Percentiles rank a stretch among this genome's conserved stretches.
Evolutionary conservation across 2,888 invertebrate species (phyloP).

Genomic region (Mamestra brassicae): DNA sequence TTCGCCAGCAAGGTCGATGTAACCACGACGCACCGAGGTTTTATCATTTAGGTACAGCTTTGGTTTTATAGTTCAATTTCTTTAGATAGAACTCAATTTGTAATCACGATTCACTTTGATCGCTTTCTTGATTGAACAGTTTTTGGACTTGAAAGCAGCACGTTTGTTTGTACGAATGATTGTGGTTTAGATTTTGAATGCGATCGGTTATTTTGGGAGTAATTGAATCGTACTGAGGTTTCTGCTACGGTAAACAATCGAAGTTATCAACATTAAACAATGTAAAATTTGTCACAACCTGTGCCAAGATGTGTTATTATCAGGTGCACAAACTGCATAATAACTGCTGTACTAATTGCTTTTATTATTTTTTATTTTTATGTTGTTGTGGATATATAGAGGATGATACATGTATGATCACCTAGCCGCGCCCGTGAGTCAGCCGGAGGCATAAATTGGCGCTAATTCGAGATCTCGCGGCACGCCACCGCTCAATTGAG

Average conservation of each 20-base stretch:
- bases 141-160: constrained; percentile 53
- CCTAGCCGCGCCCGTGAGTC: constrained; percentile 77
- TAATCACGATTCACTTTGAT: constrained; percentile 62
- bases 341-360: not conserved
- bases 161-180: constrained; percentile 54
- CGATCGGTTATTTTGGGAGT: constrained; percentile 48
- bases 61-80: constrained; percentile 63
- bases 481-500: constrained; percentile 87
- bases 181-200: constrained; percentile 43
- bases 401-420: constrained; percentile 56
- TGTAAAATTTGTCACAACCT: constrained; percentile 2
- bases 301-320: not conserved
- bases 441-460: constrained; percentile 89
- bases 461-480: constrained; percentile 88
- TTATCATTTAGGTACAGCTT: constrained; percentile 49
- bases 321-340: constrained; percentile 1
- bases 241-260: constrained; percentile 36
- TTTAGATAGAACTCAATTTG: constrained; percentile 55
- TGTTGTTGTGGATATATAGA: constrained; percentile 31
- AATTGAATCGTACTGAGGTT: constrained; percentile 33
- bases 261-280: constrained; percentile 21
- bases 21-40: constrained; percentile 51
- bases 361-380: constrained; percentile 4
- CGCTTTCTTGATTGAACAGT: constrained; percentile 59
- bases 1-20: constrained; percentile 76